phyloP scores from a whole-genome alignment of 2,797 vertebrate species.

The Scyliorhinus canicula region DNA sequence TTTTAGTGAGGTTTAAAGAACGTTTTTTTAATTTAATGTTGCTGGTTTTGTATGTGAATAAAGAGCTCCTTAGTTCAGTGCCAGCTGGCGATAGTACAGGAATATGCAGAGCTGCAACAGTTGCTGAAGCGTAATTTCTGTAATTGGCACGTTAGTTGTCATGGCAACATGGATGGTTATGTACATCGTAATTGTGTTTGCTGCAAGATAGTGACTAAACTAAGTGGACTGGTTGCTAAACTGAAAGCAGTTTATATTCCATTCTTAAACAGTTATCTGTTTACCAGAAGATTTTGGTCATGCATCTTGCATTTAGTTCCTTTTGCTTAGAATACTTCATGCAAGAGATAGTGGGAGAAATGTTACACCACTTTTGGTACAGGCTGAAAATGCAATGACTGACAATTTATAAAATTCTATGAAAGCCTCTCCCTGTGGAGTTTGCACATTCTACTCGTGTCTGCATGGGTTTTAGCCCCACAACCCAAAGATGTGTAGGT shows the following conservation, averaged over 20 bases:
- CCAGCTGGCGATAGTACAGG: neutral
- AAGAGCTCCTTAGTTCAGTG: neutral
- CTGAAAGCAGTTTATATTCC: neutral
- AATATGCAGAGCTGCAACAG: neutral
- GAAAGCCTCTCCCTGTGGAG: too few species aligned
- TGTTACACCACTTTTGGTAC: neutral
- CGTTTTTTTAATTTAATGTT: neutral
- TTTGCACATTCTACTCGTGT: too few species aligned
- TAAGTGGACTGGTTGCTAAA: neutral
- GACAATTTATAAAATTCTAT: neutral
- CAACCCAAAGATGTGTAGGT: too few species aligned
- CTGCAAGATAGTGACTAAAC: neutral
- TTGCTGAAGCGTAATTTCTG: conserved; percentile 23
- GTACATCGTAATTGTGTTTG: neutral
- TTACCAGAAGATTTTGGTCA: neutral
- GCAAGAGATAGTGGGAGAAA: neutral
- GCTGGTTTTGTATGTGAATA: neutral
- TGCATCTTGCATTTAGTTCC: neutral
- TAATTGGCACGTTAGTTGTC: neutral
- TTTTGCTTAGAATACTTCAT: neutral
- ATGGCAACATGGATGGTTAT: neutral
- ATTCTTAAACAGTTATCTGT: neutral
- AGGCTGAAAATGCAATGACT: neutral
- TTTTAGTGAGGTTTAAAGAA: neutral
- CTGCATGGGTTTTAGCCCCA: too few species aligned